Conservation (phyloP, 2,113 vertebrate species). For the Semnornis frantzii region DNA sequence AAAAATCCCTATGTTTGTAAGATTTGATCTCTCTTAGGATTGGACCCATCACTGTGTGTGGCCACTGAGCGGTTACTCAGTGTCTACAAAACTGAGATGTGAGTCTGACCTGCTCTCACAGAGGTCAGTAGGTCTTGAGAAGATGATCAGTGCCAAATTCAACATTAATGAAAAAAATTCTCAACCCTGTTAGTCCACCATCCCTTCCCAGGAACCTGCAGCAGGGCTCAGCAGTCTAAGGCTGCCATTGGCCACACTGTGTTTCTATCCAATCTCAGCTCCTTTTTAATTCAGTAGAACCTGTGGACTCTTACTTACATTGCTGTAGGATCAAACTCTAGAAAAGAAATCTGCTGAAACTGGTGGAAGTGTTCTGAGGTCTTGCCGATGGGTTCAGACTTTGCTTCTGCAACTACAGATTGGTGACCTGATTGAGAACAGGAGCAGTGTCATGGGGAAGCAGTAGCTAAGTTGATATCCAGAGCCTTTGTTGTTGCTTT, state of each 20-base stretch:
- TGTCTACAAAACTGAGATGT: background rate
- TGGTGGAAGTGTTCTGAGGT: background rate
- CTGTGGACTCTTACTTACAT: background rate
- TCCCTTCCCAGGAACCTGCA: background rate
- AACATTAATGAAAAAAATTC: background rate
- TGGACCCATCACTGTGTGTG: background rate
- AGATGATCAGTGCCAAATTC: background rate
- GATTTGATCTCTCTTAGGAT: background rate
- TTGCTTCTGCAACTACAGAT: background rate
- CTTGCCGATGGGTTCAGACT: background rate
- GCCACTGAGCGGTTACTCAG: background rate
- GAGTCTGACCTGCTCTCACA: background rate
- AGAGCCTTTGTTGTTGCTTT: background rate
- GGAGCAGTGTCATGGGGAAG: background rate
- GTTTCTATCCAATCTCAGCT: background rate
- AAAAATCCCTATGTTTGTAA: background rate
- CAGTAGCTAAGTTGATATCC: background rate
- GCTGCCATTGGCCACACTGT: background rate
- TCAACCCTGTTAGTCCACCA: background rate
- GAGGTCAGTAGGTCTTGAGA: background rate
- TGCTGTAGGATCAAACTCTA: background rate
- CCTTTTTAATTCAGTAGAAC: background rate
- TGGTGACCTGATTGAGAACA: background rate
- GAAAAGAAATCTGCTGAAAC: background rate
- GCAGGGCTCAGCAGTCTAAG: background rate